Evolutionary conservation across 2,113 vertebrate genomes (phyloP).

Genomic region (Plecotus auritus): DNA sequence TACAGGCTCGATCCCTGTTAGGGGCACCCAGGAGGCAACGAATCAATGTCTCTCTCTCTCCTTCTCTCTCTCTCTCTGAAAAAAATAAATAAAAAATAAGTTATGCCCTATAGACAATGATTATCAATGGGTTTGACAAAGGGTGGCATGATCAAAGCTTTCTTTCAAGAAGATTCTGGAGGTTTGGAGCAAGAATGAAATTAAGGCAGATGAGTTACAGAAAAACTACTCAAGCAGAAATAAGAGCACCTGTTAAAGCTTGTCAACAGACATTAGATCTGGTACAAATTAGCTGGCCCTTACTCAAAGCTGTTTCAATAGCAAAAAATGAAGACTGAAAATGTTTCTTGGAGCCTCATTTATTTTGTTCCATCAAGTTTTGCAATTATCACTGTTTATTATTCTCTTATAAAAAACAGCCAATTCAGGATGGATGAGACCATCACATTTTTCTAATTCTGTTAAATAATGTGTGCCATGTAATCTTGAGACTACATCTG

Average conservation of each 20-base stretch:
- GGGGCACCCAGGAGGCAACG: neutral
- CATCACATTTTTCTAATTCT: neutral
- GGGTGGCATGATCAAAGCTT: neutral
- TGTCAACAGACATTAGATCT: neutral
- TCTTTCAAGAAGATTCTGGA: neutral
- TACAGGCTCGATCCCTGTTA: neutral
- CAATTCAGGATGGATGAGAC: neutral
- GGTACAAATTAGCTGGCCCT: neutral
- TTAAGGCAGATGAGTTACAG: neutral
- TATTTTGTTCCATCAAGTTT: conserved; percentile 32
- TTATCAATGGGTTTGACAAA: neutral
- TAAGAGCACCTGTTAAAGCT: neutral
- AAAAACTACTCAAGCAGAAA: conserved; percentile 10
- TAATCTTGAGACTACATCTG: neutral
- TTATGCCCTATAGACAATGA: neutral
- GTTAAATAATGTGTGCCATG: neutral
- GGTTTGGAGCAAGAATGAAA: neutral
- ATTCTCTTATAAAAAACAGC: conserved; percentile 1
- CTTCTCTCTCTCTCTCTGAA: neutral
- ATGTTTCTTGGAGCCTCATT: conserved; percentile 5
- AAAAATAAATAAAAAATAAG: neutral
- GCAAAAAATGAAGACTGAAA: neutral
- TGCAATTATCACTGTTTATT: neutral
- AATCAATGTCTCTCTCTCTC: neutral
- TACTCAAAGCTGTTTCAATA: neutral